Evolutionary conservation across 1,140 invertebrate species (phyloP).

Genomic region (Cylas formicarius): DNA sequence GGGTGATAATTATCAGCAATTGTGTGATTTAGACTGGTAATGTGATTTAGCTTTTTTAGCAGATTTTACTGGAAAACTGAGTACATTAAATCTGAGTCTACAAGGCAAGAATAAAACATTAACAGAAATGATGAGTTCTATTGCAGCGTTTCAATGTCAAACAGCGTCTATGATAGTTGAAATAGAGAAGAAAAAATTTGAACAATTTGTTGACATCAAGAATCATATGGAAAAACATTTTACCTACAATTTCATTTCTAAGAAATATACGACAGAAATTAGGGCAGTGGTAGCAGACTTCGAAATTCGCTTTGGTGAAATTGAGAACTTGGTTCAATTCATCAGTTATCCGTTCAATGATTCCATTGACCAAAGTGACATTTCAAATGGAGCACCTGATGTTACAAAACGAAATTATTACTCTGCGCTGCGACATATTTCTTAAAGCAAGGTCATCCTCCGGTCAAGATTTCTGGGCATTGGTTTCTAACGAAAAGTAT

Average conservation of each 20-base stretch:
- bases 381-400: too few species aligned
- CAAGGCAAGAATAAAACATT: conserved; percentile 26
- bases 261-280: too few species aligned
- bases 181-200: conserved; percentile 2
- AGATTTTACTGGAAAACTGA: conserved; percentile 32
- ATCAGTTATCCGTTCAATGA: conserved; percentile 13
- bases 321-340: conserved; percentile 12
- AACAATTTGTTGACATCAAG: conserved; percentile 3
- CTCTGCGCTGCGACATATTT: too few species aligned
- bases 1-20: conserved; percentile 27
- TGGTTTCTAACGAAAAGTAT: too few species aligned
- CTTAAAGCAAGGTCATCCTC: too few species aligned
- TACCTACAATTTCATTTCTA: too few species aligned
- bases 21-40: conserved; percentile 28
- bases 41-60: conserved; percentile 24
- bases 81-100: conserved; percentile 29
- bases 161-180: conserved; percentile 16
- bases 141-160: conserved; percentile 28
- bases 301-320: conserved; percentile 9
- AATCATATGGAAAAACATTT: conserved; percentile 6
- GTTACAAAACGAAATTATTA: too few species aligned
- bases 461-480: too few species aligned
- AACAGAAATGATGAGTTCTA: conserved; percentile 29
- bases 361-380: conserved; percentile 13
- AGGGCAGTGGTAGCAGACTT: conserved; percentile 4